phyloP scores from a whole-genome alignment of 2,113 vertebrate genomes.

The Tamias sibiricus region DNA sequence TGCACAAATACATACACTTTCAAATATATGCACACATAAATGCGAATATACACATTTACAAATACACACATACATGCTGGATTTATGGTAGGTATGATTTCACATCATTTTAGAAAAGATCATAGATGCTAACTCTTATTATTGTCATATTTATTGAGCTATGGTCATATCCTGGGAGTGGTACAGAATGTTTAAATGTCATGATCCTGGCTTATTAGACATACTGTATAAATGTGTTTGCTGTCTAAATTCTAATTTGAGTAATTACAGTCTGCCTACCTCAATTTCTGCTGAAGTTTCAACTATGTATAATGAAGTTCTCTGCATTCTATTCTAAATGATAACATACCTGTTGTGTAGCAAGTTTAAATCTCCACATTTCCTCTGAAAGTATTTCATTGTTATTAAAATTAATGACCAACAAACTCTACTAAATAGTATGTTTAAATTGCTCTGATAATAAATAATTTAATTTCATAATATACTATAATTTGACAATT shows the following conservation, averaged over 20 bases:
- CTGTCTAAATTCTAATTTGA: conserved; percentile 75
- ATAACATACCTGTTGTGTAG: not conserved
- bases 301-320: conserved; percentile 48
- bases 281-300: conserved; percentile 71
- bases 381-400: conserved; percentile 27
- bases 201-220: conserved; percentile 48
- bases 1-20: not conserved
- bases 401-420: not conserved
- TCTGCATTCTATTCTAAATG: conserved; percentile 42
- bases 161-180: conserved; percentile 2
- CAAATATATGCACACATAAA: no score
- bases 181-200: conserved; percentile 57
- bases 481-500: conserved; percentile 9
- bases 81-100: conserved; percentile 17
- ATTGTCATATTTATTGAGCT: conserved; percentile 64
- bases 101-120: conserved; percentile 23
- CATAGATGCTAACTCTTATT: conserved; percentile 18
- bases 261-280: conserved; percentile 62
- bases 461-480: not conserved
- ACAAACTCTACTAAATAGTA: not conserved
- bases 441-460: not conserved
- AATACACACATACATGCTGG: not conserved
- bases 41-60: not conserved
- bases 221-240: conserved; percentile 68
- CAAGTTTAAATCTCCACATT: conserved; percentile 10